These are phyloP conservation scores for Clarias gariepinus DNA, from an alignment of 2,113 vertebrate genomes.

Conservation along the genomic window DNA sequence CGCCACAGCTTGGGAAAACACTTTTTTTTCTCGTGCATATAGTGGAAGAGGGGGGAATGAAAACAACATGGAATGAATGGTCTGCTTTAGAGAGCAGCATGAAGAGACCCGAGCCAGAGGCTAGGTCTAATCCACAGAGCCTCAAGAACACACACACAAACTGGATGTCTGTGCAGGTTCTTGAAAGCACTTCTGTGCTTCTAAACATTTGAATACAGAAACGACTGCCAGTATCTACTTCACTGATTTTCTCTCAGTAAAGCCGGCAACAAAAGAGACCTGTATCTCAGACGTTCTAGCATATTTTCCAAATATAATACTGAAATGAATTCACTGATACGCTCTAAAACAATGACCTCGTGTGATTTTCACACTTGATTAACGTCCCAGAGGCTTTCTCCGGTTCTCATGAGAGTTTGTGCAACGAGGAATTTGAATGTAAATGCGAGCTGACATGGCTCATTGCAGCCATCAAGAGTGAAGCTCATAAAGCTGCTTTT, in stretches of 20 bases:
- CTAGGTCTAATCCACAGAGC: slow-evolving; percentile 62
- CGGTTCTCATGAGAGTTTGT: slow-evolving; percentile 37
- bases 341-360: background rate
- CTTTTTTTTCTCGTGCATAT: slow-evolving; percentile 62
- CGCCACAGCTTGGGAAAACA: slow-evolving; percentile 68
- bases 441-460: slow-evolving; percentile 57
- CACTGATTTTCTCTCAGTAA: background rate
- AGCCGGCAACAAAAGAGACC: background rate
- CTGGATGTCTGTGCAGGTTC: background rate
- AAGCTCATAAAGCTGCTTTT: slow-evolving; percentile 65
- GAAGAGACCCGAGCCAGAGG: slow-evolving; percentile 71
- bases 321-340: background rate
- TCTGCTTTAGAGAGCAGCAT: slow-evolving; percentile 68
- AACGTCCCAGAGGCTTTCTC: background rate
- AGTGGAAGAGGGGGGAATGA: slow-evolving; percentile 69
- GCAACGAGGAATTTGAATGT: slow-evolving; percentile 50
- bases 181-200: slow-evolving; percentile 4
- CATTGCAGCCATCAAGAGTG: slow-evolving; percentile 61
- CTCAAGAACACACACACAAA: slow-evolving; percentile 44
- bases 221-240: background rate
- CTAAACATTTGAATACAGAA: background rate
- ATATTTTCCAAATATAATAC: background rate
- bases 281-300: background rate
- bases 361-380: slow-evolving; percentile 27
- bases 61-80: slow-evolving; percentile 74